Percentiles rank a stretch among this genome's conserved stretches.
These are phyloP conservation scores for Capromys pilorides DNA, from an alignment of 2,797 vertebrate genomes.

Conservation along the genomic window DNA sequence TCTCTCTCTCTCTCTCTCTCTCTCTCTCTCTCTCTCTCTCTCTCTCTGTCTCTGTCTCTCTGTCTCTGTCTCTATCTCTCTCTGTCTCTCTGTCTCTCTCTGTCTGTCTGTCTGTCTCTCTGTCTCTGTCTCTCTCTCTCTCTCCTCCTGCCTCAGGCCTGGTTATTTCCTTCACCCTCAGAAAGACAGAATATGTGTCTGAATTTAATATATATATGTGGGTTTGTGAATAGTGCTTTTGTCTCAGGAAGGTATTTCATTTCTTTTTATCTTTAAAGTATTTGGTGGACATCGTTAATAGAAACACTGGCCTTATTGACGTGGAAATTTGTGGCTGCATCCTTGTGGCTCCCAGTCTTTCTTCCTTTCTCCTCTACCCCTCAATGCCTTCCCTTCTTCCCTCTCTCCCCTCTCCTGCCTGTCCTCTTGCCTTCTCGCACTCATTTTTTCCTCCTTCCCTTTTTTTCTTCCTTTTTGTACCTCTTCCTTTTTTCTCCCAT, in stretches of 20 bases:
- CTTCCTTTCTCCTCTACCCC: background rate
- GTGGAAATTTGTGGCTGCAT: background rate
- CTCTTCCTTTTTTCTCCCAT: background rate
- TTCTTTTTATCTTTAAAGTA: slow-evolving; percentile 43
- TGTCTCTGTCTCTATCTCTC: background rate
- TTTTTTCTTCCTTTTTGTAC: too few relatives aligned
- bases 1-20: background rate
- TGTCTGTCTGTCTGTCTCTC: too few relatives aligned
- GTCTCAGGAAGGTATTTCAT: background rate
- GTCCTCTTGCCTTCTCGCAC: background rate
- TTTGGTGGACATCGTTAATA: background rate
- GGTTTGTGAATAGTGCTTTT: background rate
- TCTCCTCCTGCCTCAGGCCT: background rate
- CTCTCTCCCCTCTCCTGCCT: too few relatives aligned
- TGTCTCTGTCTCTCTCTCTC: background rate
- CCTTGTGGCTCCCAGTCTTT: background rate
- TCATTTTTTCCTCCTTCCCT: too few relatives aligned
- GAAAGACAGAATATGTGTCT: background rate
- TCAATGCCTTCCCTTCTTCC: background rate
- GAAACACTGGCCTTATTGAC: slow-evolving; percentile 5
- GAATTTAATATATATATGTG: background rate
- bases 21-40: background rate
- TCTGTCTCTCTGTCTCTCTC: background rate
- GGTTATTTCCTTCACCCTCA: slow-evolving; percentile 17
- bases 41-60: background rate